phyloP scores from a whole-genome alignment of 2,888 invertebrate genomes.

The Metopia argyrocephala region DNA sequence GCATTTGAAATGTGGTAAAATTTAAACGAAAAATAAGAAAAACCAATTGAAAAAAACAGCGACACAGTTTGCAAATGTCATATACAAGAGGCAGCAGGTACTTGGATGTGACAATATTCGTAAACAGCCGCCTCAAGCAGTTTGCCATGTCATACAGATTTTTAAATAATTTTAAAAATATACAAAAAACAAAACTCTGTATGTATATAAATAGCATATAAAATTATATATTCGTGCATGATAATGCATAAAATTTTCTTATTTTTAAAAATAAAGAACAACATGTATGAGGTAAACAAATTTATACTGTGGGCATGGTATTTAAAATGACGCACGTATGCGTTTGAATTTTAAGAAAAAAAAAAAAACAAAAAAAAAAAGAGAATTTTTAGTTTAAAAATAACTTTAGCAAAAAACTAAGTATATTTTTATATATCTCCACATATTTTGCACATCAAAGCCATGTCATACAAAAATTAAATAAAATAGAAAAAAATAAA shows the following conservation, averaged over 20 bases:
- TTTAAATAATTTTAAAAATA: slow-evolving; percentile 6
- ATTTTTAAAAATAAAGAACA: slow-evolving; percentile 23
- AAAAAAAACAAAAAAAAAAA: slow-evolving; percentile 22
- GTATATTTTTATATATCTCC: neutral
- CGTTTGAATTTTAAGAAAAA: slow-evolving; percentile 6
- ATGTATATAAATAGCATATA: neutral
- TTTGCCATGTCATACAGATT: neutral
- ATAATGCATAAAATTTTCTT: slow-evolving; percentile 54
- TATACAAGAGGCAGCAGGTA: slow-evolving; percentile 10
- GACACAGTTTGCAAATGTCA: slow-evolving; percentile 41
- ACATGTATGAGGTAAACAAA: slow-evolving; percentile 4
- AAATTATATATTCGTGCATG: slow-evolving; percentile 42
- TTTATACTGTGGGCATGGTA: neutral
- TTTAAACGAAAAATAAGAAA: neutral
- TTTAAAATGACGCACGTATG: slow-evolving; percentile 43
- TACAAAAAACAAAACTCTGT: neutral
- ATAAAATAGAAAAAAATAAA: neutral
- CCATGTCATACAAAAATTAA: slow-evolving; percentile 3
- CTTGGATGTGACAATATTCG: neutral
- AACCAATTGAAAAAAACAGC: neutral
- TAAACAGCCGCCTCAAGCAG: neutral
- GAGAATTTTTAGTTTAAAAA: neutral
- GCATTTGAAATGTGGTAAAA: slow-evolving; percentile 35
- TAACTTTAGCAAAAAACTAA: neutral
- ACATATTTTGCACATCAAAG: slow-evolving; percentile 56